Conservation (phyloP, 1,140 invertebrate species). For the Plodia interpunctella region DNA sequence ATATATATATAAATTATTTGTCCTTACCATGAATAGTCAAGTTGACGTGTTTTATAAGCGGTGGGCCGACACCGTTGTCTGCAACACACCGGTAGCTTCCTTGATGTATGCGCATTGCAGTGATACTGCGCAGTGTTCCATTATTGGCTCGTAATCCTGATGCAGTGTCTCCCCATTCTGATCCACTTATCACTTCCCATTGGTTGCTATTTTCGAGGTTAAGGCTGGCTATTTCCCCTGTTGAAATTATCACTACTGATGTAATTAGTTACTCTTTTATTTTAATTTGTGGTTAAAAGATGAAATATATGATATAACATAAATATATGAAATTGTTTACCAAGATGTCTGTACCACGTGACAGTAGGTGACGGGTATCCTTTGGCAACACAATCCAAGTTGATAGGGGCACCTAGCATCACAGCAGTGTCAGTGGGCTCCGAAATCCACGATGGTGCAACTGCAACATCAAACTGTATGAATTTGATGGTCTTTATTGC, state of each 20-base stretch:
- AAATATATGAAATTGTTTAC: slow-evolving; percentile 37
- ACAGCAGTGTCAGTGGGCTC: slow-evolving; percentile 83
- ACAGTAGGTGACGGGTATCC: slow-evolving; percentile 83
- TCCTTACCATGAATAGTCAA: slow-evolving; percentile 82
- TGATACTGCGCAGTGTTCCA: slow-evolving; percentile 80
- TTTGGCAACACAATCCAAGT: slow-evolving; percentile 82
- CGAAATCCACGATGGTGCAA: slow-evolving; percentile 85
- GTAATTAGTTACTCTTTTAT: too few relatives aligned
- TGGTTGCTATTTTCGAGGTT: slow-evolving; percentile 30
- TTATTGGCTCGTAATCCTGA: slow-evolving; percentile 46
- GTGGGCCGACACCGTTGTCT: slow-evolving; percentile 86
- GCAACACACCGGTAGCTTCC: slow-evolving; percentile 88
- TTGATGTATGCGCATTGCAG: slow-evolving; percentile 79
- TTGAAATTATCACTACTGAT: background rate
- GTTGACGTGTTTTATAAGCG: slow-evolving; percentile 82
- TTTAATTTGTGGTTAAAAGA: background rate
- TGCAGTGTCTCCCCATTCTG: slow-evolving; percentile 22
- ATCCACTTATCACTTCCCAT: slow-evolving; percentile 36
- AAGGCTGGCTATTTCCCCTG: slow-evolving; percentile 26
- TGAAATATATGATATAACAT: slow-evolving; percentile 1
- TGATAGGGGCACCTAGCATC: slow-evolving; percentile 80
- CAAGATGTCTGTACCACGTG: slow-evolving; percentile 81
- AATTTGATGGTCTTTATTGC: background rate
- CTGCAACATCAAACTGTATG: slow-evolving; percentile 58
- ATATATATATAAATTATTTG: background rate